A percentile compares a stretch with the other conserved stretches of the same genome.
These are phyloP conservation scores for Ganaspis brasiliensis DNA, from an alignment of 2,888 invertebrate genomes.

Conservation along the genomic window DNA sequence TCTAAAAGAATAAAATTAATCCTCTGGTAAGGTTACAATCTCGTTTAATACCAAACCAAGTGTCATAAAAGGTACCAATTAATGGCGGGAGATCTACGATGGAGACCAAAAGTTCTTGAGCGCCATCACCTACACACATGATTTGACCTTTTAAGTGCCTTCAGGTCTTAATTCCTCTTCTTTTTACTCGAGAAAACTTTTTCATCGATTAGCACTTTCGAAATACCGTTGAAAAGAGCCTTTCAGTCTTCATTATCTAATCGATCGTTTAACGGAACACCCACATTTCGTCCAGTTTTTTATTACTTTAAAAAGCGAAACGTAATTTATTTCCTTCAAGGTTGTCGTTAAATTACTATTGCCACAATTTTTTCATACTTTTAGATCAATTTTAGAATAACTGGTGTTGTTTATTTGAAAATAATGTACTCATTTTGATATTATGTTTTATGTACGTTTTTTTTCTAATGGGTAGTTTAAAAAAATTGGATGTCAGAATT, in stretches of 20 bases:
- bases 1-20: slow-evolving; percentile 21
- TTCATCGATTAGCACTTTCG: slow-evolving; percentile 16
- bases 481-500: too few species aligned
- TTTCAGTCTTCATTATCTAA: slow-evolving; percentile 29
- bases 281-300: not conserved
- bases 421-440: too few species aligned
- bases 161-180: slow-evolving; percentile 4
- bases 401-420: too few species aligned
- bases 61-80: slow-evolving; percentile 36
- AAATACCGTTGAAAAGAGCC: slow-evolving; percentile 16
- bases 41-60: slow-evolving; percentile 24
- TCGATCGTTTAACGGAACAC: slow-evolving; percentile 23
- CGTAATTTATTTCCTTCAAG: not conserved
- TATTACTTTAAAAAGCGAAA: not conserved
- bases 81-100: not conserved
- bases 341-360: too few species aligned
- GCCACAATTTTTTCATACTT: too few species aligned
- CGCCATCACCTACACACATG: slow-evolving; percentile 11
- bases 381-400: too few species aligned
- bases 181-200: not conserved
- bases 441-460: too few species aligned
- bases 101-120: slow-evolving; percentile 22
- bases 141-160: slow-evolving; percentile 10
- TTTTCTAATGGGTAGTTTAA: too few species aligned
- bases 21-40: slow-evolving; percentile 17